Evolutionary conservation across 2,888 invertebrate genomes (phyloP), one percentile per base, ranked within the genome.

Genomic region (Petrophora chlorosata): DNA sequence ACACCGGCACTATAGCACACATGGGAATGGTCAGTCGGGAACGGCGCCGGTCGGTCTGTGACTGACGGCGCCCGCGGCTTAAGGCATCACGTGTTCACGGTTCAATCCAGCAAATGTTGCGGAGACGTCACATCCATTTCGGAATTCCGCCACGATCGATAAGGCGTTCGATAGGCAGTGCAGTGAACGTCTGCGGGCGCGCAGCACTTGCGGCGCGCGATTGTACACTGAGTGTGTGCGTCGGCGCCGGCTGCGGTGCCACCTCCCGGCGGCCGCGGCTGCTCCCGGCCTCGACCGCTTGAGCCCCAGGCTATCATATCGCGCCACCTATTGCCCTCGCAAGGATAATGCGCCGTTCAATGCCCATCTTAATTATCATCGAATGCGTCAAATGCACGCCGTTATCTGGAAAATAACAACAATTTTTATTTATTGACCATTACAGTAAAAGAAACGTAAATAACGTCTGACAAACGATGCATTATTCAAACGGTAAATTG

Each of bases 171-270:
- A 70, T 76, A 59, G 70, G 63, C 62, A 65, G 61, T 72, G 78
- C 76, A 70, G 76, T 76, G 78, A 78, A 68, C 68, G 75, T 70
- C 61, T 67, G 83, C 85, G 86, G 76, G 80, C 88, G 88, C 87
- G 87, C 89, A 82, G 71, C 82, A 80, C 81, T 81, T 71, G 75
- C 73, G 81, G 75, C 87, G 88, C 78, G 83, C 86, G 85, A 79
- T 76, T 81, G 79, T 81, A 78, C 59, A 89, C 89, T 90, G 89
- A 86, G 64, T 76, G 73, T 71, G 78, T 70, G 67, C 69, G 77
- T 76, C 76, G 74, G 66, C 79, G 79, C 39, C 39, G 39, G 34
- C 28, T 22, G 34, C 39, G 73, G 73, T 77, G 72, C 79, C 82
- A 77, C 79, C 79, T 73, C 86, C 84, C 74, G 77, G 76, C 79